Evolutionary conservation across 2,797 vertebrate genomes (phyloP).

Genomic region (Bucorvus abyssinicus): DNA sequence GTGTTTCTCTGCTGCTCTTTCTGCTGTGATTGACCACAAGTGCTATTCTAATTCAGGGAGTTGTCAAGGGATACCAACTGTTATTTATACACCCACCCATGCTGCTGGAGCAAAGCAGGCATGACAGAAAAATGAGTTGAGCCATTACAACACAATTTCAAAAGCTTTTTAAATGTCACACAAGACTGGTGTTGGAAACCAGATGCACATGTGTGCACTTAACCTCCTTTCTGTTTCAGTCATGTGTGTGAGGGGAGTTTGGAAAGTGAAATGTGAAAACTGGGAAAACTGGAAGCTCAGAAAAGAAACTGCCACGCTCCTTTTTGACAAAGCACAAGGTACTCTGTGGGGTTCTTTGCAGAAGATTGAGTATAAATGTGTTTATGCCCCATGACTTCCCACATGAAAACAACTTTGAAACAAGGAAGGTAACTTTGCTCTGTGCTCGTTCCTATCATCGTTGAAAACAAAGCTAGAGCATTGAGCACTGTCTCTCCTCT

Average conservation of each 20-base stretch:
- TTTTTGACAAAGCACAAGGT: neutral
- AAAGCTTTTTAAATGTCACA: neutral
- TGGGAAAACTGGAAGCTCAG: neutral
- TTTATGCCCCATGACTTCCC: neutral
- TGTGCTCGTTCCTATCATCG: neutral
- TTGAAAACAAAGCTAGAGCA: neutral
- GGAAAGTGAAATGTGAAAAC: neutral
- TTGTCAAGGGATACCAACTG: neutral
- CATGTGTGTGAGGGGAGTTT: neutral
- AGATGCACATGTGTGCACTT: neutral
- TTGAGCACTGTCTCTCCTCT: neutral
- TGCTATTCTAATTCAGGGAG: neutral
- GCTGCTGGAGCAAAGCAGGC: neutral
- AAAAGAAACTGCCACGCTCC: neutral
- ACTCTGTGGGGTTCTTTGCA: neutral
- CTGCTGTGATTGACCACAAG: neutral
- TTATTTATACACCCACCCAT: neutral
- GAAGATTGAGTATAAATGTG: neutral
- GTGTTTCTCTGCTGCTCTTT: neutral
- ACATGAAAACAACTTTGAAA: neutral
- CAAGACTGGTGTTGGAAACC: neutral
- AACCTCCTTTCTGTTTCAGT: neutral
- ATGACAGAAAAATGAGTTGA: neutral
- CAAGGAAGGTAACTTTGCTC: neutral
- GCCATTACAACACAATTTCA: neutral